phyloP scores from a whole-genome alignment of 1,140 invertebrate genomes.

The Drosophila kanapiae region DNA sequence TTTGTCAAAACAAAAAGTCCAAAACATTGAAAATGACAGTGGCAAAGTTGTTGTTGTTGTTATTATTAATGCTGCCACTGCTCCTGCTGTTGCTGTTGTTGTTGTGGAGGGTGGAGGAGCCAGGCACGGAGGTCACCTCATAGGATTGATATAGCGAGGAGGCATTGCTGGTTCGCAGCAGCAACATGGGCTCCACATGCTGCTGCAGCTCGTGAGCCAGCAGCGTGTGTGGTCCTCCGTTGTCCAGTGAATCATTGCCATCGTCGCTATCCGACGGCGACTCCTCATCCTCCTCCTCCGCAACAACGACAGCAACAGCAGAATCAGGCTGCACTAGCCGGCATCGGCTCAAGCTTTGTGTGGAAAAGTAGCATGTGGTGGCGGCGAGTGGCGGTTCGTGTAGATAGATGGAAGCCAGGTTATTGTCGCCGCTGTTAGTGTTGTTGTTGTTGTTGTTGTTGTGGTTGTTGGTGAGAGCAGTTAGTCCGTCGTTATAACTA shows the following conservation, averaged over 20 bases:
- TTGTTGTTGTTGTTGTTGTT: constrained; percentile 54
- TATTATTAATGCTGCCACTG: constrained; percentile 36
- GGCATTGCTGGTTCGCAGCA: constrained; percentile 59
- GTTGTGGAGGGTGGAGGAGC: background rate
- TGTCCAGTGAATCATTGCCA: constrained; percentile 56
- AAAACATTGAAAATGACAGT: constrained; percentile 83
- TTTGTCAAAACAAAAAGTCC: constrained; percentile 76
- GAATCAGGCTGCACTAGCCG: constrained; percentile 8
- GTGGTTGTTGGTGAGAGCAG: constrained; percentile 52
- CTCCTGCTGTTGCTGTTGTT: constrained; percentile 38
- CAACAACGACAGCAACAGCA: constrained; percentile 26
- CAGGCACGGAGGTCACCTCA: constrained; percentile 25
- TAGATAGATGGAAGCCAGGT: constrained; percentile 51
- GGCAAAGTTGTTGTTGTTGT: constrained; percentile 65
- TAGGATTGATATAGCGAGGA: constrained; percentile 66
- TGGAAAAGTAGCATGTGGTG: constrained; percentile 70
- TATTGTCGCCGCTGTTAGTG: constrained; percentile 36
- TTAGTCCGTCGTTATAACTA: constrained; percentile 74
- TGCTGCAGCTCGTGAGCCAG: constrained; percentile 62
- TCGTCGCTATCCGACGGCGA: constrained; percentile 45
- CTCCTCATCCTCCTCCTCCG: constrained; percentile 13
- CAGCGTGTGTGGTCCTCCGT: constrained; percentile 50
- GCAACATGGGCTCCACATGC: constrained; percentile 58
- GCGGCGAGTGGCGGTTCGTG: constrained; percentile 47
- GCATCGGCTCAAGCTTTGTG: constrained; percentile 56